A percentile compares a stretch with the other conserved stretches of the same genome.
Conservation (phyloP, 2,113 vertebrate species). For the Rhabdornis inornatus region DNA sequence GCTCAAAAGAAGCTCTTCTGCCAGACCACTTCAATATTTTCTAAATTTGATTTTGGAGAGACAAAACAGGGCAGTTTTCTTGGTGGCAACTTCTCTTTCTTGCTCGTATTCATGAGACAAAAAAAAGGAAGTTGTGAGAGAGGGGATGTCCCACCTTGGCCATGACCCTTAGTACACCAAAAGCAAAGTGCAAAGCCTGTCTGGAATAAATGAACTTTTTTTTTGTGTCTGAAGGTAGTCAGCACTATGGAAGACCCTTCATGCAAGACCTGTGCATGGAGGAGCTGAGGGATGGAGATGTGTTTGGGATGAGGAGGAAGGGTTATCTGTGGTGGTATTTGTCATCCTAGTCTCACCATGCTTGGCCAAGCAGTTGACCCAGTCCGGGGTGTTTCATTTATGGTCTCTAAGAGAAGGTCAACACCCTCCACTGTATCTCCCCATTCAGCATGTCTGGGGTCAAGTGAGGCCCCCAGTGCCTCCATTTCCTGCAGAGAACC, state of each 20-base stretch:
- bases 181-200: neutral
- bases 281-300: neutral
- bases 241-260: neutral
- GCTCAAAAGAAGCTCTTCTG: neutral
- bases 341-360: neutral
- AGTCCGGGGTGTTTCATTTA: neutral
- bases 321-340: neutral
- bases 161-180: neutral
- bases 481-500: neutral
- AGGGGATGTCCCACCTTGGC: neutral
- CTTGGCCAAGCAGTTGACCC: neutral
- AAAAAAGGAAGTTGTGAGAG: neutral
- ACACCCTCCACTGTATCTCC: neutral
- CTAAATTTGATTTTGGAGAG: constrained; percentile 16
- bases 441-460: neutral
- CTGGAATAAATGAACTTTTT: neutral
- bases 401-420: neutral
- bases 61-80: neutral
- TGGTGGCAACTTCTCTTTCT: neutral
- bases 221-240: neutral
- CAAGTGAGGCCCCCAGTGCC: neutral
- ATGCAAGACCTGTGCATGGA: neutral
- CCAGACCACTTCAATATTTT: constrained; percentile 2
- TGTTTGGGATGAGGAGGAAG: neutral
- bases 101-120: rapidly evolving